These are phyloP conservation scores for Emberiza fucata DNA, from an alignment of 2,113 vertebrate species.

Conservation along the genomic window DNA sequence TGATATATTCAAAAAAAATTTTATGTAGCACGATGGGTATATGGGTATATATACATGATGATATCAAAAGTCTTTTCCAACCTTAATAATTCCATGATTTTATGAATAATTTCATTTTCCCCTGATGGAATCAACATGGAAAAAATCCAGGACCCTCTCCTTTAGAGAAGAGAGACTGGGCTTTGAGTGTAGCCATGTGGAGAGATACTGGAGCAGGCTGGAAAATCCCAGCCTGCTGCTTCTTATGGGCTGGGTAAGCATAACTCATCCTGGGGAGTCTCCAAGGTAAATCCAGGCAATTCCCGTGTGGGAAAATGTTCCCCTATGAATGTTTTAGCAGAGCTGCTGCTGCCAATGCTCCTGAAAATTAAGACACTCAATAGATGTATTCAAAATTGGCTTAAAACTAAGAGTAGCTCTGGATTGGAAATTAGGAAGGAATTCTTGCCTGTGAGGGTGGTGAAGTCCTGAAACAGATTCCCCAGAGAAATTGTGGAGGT, in stretches of 20 bases:
- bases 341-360: neutral
- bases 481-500: neutral
- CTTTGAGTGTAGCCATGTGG: rapidly evolving
- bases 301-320: neutral
- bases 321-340: neutral
- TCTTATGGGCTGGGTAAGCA: neutral
- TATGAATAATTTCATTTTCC: neutral
- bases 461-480: neutral
- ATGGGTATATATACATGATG: no score
- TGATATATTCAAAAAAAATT: no score
- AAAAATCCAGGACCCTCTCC: neutral
- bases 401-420: neutral
- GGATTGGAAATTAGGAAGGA: neutral
- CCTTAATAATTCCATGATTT: neutral
- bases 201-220: neutral
- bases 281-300: neutral
- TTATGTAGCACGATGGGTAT: neutral
- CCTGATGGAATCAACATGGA: neutral
- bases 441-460: neutral
- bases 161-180: neutral
- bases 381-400: neutral
- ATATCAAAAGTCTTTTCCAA: neutral
- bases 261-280: neutral
- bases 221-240: neutral
- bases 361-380: neutral